phyloP scores from a whole-genome alignment of 2,113 vertebrate species.

The Pardalotus punctatus region DNA sequence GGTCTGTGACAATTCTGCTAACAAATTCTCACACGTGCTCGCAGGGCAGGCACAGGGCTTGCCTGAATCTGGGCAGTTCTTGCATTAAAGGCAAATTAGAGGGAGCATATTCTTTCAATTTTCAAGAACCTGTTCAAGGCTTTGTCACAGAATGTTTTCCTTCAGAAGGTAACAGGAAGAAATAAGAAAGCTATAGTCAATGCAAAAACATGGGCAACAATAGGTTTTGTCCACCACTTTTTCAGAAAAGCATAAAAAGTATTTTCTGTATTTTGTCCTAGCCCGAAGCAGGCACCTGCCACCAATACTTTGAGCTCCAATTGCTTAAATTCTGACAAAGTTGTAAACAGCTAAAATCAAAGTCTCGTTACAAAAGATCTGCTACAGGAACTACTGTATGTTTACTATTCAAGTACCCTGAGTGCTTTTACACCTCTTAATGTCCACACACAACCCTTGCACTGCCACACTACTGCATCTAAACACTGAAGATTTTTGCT shows the following conservation, averaged over 20 bases:
- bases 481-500: not conserved
- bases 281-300: not conserved
- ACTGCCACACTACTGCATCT: not conserved
- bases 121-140: not conserved
- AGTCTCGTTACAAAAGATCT: not conserved
- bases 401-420: not conserved
- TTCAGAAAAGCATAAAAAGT: not conserved
- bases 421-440: not conserved
- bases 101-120: accelerated
- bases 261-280: not conserved
- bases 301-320: not conserved
- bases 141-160: not conserved
- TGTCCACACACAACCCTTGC: not conserved
- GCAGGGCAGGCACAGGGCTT: not conserved
- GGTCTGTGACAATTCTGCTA: not conserved
- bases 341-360: not conserved
- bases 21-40: not conserved
- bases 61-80: not conserved
- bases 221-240: not conserved
- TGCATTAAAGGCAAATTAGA: not conserved
- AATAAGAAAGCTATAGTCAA: not conserved
- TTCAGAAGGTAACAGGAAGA: not conserved
- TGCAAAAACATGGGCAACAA: not conserved
- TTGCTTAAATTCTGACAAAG: not conserved
- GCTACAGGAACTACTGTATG: not conserved